Conservation (phyloP, 2,797 vertebrate species). For the Rhinogobio ventralis region DNA sequence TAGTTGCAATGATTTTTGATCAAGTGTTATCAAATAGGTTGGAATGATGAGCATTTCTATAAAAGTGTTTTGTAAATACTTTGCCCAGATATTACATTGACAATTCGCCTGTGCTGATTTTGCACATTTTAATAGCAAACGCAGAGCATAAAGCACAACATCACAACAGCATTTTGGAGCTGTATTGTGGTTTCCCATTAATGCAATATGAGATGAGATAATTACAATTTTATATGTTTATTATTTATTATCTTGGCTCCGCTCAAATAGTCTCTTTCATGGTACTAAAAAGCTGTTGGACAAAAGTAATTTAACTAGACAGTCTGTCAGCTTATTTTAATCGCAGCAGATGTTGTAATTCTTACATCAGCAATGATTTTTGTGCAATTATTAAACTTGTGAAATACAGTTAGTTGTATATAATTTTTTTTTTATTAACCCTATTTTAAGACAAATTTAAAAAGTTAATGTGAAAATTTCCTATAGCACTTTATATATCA, state of each 20-base stretch:
- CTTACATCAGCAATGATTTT: slow-evolving; percentile 15
- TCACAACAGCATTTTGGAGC: neutral
- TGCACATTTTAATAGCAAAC: slow-evolving; percentile 23
- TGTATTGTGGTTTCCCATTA: neutral
- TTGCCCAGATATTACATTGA: neutral
- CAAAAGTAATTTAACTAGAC: slow-evolving; percentile 5
- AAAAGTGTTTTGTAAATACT: slow-evolving; percentile 25
- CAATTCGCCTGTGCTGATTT: neutral
- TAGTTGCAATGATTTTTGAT: slow-evolving; percentile 37
- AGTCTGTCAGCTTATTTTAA: neutral
- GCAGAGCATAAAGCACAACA: slow-evolving; percentile 41
- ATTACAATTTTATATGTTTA: neutral
- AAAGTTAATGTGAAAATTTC: slow-evolving; percentile 4
- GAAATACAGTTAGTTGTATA: neutral
- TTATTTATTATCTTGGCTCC: neutral
- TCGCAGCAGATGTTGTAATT: neutral
- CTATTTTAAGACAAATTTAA: neutral
- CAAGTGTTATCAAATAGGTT: slow-evolving; percentile 27
- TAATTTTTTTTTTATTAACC: neutral
- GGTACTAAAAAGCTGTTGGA: neutral
- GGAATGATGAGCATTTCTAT: slow-evolving; percentile 5
- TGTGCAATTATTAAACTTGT: slow-evolving; percentile 14
- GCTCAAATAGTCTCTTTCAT: neutral
- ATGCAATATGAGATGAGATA: slow-evolving; percentile 21
- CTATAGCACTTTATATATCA: slow-evolving; percentile 34